These are phyloP conservation scores for Mellivora capensis DNA, from an alignment of 2,113 vertebrate genomes.

Conservation along the genomic window DNA sequence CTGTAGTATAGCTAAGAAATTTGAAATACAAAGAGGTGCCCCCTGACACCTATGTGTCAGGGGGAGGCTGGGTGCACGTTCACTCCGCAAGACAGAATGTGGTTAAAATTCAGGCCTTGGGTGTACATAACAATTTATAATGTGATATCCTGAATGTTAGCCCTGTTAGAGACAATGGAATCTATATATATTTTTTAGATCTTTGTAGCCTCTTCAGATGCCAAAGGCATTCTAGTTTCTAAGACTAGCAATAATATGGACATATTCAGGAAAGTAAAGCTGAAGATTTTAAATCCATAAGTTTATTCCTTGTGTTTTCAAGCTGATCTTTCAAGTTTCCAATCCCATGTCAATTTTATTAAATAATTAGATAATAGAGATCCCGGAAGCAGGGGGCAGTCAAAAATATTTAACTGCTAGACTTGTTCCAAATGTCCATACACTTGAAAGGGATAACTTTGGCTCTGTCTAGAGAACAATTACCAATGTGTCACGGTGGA, in stretches of 20 bases:
- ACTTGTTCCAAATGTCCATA: not conserved
- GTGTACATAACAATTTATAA: too few species aligned
- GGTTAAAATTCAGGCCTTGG: too few species aligned
- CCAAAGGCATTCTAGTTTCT: not conserved
- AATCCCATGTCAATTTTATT: conserved; percentile 15
- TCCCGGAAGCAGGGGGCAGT: not conserved
- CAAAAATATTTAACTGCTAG: conserved; percentile 13
- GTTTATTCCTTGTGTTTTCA: conserved; percentile 42
- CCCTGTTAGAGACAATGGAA: conserved; percentile 50
- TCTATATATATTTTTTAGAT: not conserved
- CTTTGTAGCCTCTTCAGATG: conserved; percentile 13
- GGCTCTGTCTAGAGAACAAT: not conserved
- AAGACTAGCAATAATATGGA: not conserved
- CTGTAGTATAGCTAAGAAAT: not conserved
- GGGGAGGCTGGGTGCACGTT: too few species aligned
- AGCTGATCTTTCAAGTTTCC: conserved; percentile 36
- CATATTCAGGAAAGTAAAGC: not conserved
- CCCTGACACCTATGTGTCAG: too few species aligned
- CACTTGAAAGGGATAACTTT: not conserved
- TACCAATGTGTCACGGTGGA: not conserved
- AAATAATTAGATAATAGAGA: conserved; percentile 16
- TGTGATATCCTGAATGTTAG: too few species aligned
- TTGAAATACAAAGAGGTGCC: too few species aligned
- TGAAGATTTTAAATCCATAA: conserved; percentile 52
- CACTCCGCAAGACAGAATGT: too few species aligned